These are phyloP conservation scores for Ptilonorhynchus violaceus DNA, from an alignment of 2,113 vertebrate species.

Conservation along the genomic window DNA sequence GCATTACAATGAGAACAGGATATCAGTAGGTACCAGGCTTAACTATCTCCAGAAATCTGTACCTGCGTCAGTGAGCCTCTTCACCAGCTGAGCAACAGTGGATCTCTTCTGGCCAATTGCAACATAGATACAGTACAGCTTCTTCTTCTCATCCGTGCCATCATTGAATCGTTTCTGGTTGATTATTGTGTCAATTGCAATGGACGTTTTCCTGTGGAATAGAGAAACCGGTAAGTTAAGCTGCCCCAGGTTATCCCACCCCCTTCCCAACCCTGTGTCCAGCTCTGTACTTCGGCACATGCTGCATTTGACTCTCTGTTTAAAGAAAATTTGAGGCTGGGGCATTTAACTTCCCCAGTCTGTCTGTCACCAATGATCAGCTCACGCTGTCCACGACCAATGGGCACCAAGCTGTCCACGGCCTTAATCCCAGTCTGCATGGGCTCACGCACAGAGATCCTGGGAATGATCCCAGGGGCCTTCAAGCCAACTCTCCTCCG, in stretches of 20 bases:
- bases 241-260: accelerated
- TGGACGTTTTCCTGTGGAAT: constrained; percentile 89
- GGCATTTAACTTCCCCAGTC: constrained; percentile 83
- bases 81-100: constrained; percentile 97
- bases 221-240: accelerated
- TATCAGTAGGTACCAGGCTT: not conserved
- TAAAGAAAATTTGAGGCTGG: not conserved
- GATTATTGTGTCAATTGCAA: constrained; percentile 97
- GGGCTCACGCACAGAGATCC: constrained; percentile 96
- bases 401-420: constrained; percentile 97
- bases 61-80: constrained; percentile 93
- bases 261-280: accelerated
- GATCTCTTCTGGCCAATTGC: constrained; percentile 99
- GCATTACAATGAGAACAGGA: not conserved
- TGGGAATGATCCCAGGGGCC: constrained; percentile 96
- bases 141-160: constrained; percentile 95
- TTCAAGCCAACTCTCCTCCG: constrained; percentile 96
- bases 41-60: not conserved
- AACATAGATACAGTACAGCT: constrained; percentile 97
- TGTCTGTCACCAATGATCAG: constrained; percentile 98
- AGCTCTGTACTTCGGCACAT: accelerated
- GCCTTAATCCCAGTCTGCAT: constrained; percentile 99
- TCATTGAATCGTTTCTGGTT: constrained; percentile 98
- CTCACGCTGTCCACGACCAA: constrained; percentile 96
- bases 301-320: accelerated